Percentiles rank a stretch among this genome's conserved stretches.
These are phyloP conservation scores for Pseudobourletiella spinata DNA, from an alignment of 1,140 invertebrate genomes.

Conservation along the genomic window DNA sequence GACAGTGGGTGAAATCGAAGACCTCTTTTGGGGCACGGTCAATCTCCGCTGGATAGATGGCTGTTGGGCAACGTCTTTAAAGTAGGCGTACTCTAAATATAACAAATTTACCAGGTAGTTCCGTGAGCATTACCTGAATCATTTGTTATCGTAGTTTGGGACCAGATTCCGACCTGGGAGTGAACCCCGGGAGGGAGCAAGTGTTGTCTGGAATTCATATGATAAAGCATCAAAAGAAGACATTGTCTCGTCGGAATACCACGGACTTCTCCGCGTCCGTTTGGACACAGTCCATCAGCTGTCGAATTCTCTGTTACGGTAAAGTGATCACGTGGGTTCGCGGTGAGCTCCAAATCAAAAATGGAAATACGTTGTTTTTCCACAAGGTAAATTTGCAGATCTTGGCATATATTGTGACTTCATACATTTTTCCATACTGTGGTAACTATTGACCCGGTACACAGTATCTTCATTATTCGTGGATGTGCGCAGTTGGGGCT, in stretches of 20 bases:
- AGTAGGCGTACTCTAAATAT: constrained; percentile 4
- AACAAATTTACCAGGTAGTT: background rate
- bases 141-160: constrained; percentile 1
- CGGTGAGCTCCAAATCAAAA: constrained; percentile 31
- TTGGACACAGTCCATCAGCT: constrained; percentile 22
- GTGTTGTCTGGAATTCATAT: constrained; percentile 22
- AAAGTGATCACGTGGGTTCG: constrained; percentile 11
- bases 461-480: constrained; percentile 21
- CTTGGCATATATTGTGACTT: background rate
- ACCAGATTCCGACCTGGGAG: constrained; percentile 24
- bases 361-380: constrained; percentile 32
- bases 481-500: constrained; percentile 27
- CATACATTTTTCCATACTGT: background rate
- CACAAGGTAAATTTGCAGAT: constrained; percentile 20
- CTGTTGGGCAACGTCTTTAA: constrained; percentile 9
- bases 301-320: constrained; percentile 14
- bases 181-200: constrained; percentile 32
- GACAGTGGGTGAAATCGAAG: constrained; percentile 1
- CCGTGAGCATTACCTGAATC: background rate
- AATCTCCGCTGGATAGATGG: constrained; percentile 34
- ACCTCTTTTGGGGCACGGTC: background rate
- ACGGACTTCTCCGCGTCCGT: constrained; percentile 15
- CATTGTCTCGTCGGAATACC: constrained; percentile 27
- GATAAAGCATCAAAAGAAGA: constrained; percentile 2
- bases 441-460: background rate